Conservation (phyloP, 1,140 invertebrate species). For the Fopius arisanus region DNA sequence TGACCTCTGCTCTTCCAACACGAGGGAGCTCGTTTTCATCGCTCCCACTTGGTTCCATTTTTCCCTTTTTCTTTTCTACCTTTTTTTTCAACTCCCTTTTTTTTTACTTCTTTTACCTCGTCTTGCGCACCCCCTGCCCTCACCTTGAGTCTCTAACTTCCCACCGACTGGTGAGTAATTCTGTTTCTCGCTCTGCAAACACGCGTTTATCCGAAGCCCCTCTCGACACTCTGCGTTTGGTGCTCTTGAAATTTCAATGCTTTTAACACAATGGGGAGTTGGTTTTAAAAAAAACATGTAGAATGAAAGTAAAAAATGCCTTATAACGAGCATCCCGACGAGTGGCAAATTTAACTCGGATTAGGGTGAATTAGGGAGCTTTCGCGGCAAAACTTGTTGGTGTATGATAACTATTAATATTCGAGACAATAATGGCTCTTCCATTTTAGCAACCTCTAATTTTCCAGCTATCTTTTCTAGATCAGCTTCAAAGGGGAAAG, state of each 20-base stretch:
- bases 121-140: neutral
- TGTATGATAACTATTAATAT: neutral
- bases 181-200: constrained; percentile 1
- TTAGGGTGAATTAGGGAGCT: neutral
- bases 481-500: neutral
- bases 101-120: neutral
- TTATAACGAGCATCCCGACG: neutral
- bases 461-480: neutral
- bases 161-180: neutral
- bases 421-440: neutral
- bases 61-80: neutral
- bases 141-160: neutral
- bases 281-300: neutral
- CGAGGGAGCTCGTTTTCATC: constrained; percentile 3
- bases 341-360: neutral
- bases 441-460: neutral
- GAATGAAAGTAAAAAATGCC: neutral
- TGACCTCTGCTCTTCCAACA: constrained; percentile 1
- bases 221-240: neutral
- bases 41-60: neutral
- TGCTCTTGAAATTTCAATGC: constrained; percentile 2
- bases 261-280: neutral
- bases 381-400: neutral
- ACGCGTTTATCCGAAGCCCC: neutral
- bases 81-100: neutral